Percentiles rank a stretch among this genome's conserved stretches.
phyloP scores from a whole-genome alignment of 1,140 invertebrate species.

The Ooceraea biroi region DNA sequence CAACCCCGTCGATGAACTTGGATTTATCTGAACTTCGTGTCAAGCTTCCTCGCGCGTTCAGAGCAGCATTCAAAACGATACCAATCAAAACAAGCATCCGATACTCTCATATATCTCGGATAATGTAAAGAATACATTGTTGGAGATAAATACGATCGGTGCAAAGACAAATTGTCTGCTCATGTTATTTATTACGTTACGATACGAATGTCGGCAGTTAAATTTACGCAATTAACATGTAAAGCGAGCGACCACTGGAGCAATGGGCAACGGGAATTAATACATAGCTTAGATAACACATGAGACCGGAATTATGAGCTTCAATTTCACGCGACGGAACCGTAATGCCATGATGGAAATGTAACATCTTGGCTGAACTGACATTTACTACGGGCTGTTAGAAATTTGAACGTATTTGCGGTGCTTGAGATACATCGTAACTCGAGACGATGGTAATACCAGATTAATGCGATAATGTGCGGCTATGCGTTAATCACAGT shows the following conservation, averaged over 20 bases:
- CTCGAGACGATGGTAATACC: constrained; percentile 26
- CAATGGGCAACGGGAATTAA: constrained; percentile 18
- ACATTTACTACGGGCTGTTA: constrained; percentile 31
- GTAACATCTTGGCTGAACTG: constrained; percentile 56
- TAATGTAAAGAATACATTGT: neutral
- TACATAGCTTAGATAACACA: constrained; percentile 1
- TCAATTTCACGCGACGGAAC: constrained; percentile 62
- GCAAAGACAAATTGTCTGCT: neutral
- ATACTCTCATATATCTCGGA: neutral
- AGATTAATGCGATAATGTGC: constrained; percentile 36
- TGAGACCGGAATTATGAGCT: constrained; percentile 32
- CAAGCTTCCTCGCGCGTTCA: neutral
- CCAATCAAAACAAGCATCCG: neutral
- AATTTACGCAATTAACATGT: constrained; percentile 60
- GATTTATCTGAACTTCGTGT: constrained; percentile 7
- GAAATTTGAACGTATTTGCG: constrained; percentile 61
- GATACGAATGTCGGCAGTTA: neutral
- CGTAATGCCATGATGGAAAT: constrained; percentile 65
- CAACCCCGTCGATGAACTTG: constrained; percentile 21
- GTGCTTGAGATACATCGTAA: constrained; percentile 1
- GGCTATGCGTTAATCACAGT: neutral
- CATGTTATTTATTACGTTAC: neutral
- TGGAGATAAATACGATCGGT: neutral
- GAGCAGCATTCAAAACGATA: neutral
- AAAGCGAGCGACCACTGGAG: constrained; percentile 22